Conservation (phyloP, 64 coral and sea anemone species). For the Platygyra sinensis region DNA sequence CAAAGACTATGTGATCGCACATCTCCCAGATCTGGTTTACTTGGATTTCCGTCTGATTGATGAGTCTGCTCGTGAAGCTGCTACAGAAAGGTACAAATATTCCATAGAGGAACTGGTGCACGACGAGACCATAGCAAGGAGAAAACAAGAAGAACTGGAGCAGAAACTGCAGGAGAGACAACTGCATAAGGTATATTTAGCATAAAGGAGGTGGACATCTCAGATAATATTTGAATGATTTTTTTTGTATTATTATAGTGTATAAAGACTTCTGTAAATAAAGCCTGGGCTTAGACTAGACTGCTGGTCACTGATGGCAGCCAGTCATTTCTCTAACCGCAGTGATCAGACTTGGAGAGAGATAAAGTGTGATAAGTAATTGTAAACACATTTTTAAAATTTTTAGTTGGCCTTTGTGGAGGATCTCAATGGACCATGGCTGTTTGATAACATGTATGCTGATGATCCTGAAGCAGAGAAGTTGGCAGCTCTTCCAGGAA, state of each 20-base stretch:
- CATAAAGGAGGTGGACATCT: background rate
- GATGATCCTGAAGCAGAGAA: constrained; percentile 93
- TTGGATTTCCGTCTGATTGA: constrained; percentile 93
- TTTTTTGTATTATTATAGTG: too few relatives aligned
- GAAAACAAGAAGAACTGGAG: constrained; percentile 74
- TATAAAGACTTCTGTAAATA: too few relatives aligned
- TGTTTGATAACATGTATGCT: constrained; percentile 92
- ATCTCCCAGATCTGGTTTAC: constrained; percentile 95
- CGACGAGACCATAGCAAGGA: constrained; percentile 87
- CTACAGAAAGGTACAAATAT: constrained; percentile 90
- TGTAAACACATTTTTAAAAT: background rate
- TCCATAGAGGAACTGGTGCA: constrained; percentile 96
- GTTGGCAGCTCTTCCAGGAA: constrained; percentile 84
- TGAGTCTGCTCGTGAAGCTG: constrained; percentile 84
- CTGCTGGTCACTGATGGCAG: too few relatives aligned
- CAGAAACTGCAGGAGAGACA: constrained; percentile 70
- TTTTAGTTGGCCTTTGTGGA: constrained; percentile 91
- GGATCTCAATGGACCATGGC: constrained; percentile 75
- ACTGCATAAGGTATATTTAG: constrained; percentile 79
- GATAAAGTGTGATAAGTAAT: too few relatives aligned
- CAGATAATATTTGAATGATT: too few relatives aligned
- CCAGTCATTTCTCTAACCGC: too few relatives aligned
- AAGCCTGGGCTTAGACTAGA: too few relatives aligned
- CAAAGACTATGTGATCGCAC: constrained; percentile 93
- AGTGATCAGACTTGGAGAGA: too few relatives aligned